Evolutionary conservation across 2,888 invertebrate species (phyloP), one percentile per base, ranked within the genome.

Genomic region (Artemia sp.): DNA sequence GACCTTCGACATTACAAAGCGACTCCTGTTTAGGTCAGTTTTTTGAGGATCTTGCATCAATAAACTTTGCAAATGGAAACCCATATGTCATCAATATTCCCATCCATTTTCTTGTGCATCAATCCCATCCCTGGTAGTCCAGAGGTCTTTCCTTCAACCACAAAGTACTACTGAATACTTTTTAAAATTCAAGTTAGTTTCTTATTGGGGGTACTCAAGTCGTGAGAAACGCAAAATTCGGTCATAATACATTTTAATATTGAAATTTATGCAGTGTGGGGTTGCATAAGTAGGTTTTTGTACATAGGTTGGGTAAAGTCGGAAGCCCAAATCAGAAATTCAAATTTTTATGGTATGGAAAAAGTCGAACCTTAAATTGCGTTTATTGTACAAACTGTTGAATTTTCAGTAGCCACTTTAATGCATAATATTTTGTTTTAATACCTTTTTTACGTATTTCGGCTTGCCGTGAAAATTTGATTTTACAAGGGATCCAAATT

Each of bases 221-320:
- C 64, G 64, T 58, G 64, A 58, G 64, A 58, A 58, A n/a, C 64
- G 64, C n/a, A 24, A 58, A n/a, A 58, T 58, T n/a, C 64, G 64
- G 64, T 58, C 64, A 58, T 38, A 38, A 38, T 38, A 38, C 38
- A 58, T 58, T 58, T 58, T 58, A 58, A 58, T 58, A 58, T 58
- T 58, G 64, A 58, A 58, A 58, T 58, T 58, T 58, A 58, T 58
- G 24, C 64, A 58, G 24, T 58, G 9, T n/a, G 64, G 24, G n/a
- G 64, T 19, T 19, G 64, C 9, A 19, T 19, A 58, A 58, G 64
- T 58, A 24, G 24, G 14, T 58, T 58, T 58, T 58, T 58, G 64
- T 58, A 24, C 64, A 24, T 24, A 58, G 24, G 5, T 38, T 58
- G 64, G 64, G 64, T 58, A n/a, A 58, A 24, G 24, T 58, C 64